Percentiles rank a stretch among this genome's conserved stretches.
These are phyloP conservation scores for Alloscopus bannaensis DNA, from an alignment of 2,888 invertebrate genomes.

Conservation along the genomic window DNA sequence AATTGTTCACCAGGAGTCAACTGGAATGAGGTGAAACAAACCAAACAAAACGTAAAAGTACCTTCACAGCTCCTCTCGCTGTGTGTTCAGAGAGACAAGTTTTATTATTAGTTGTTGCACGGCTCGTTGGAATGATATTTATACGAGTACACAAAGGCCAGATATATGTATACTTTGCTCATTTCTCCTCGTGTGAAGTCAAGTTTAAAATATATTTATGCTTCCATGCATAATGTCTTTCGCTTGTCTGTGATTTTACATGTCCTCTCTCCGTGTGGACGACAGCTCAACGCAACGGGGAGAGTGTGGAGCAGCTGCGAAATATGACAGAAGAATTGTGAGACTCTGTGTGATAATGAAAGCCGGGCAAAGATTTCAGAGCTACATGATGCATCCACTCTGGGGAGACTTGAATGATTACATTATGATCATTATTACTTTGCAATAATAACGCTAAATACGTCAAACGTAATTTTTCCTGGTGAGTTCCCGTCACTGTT, in stretches of 20 bases:
- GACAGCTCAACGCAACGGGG: no score
- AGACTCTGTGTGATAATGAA: no score
- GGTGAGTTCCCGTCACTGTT: neutral
- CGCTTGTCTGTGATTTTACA: no score
- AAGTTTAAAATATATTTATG: neutral
- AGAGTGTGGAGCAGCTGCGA: no score
- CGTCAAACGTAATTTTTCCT: neutral
- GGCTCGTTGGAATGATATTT: slow-evolving; percentile 9
- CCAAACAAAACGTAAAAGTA: slow-evolving; percentile 25
- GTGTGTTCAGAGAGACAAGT: slow-evolving; percentile 6
- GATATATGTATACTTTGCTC: neutral
- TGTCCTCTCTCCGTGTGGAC: no score
- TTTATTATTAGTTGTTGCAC: slow-evolving; percentile 10
- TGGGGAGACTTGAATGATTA: slow-evolving; percentile 4
- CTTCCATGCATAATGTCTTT: no score
- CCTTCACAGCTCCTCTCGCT: slow-evolving; percentile 26
- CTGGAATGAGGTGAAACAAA: slow-evolving; percentile 66
- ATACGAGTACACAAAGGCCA: slow-evolving; percentile 3
- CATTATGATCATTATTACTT: slow-evolving; percentile 9
- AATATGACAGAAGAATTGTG: no score
- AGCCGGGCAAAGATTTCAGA: no score
- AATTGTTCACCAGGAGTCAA: slow-evolving; percentile 72
- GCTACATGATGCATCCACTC: no score
- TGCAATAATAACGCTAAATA: slow-evolving; percentile 4
- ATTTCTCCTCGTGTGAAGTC: neutral